Evolutionary conservation across 1,140 invertebrate genomes (phyloP), one percentile per base, ranked within the genome.

Genomic region (Ladona fulva): DNA sequence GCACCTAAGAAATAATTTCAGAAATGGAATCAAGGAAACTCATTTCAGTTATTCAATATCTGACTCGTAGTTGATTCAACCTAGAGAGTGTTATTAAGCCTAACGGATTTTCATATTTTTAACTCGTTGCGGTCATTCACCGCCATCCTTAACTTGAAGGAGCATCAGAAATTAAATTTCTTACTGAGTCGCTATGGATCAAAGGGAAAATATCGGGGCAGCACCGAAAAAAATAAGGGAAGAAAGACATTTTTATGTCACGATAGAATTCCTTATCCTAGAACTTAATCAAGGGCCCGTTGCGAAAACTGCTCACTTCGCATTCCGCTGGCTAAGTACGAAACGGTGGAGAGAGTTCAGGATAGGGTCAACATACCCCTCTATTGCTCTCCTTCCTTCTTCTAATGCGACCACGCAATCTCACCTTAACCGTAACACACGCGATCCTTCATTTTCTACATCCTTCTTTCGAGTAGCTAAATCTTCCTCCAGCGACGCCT

Each of bases 221-320:
- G n/a, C n/a, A 66, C n/a, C n/a, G n/a, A 22, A 22, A 66, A 52
- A 66, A 66, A 66, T 66, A 66, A 3, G 52, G 14, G n/a, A 66
- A 66, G 16, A 66, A 22, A 66, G 52, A 12, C 14, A 22, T 66
- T 66, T 66, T 66, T 6, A 66, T 22, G 52, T 22, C 52, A 66
- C 16, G 52, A 66, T 66, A 66, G n/a, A 66, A 66, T 66, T 19
- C 52, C 52, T 66, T 66, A 66, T 66, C 52, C 52, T 19, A 22
- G n/a, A 12, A 66, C 52, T 66, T 12, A 12, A 66, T 66, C 52
- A 22, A 66, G 52, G 52, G 14, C 52, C 52, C 3, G 52, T 66
- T 66, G 52, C 52, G 52, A 66, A 66, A 66, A 66, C 52, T 66
- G 52, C 52, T 66, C 52, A 12, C 52, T 66, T 66, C 52, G 52